These are phyloP conservation scores for Falcunculus frontatus DNA, from an alignment of 2,113 vertebrate species.

Conservation along the genomic window DNA sequence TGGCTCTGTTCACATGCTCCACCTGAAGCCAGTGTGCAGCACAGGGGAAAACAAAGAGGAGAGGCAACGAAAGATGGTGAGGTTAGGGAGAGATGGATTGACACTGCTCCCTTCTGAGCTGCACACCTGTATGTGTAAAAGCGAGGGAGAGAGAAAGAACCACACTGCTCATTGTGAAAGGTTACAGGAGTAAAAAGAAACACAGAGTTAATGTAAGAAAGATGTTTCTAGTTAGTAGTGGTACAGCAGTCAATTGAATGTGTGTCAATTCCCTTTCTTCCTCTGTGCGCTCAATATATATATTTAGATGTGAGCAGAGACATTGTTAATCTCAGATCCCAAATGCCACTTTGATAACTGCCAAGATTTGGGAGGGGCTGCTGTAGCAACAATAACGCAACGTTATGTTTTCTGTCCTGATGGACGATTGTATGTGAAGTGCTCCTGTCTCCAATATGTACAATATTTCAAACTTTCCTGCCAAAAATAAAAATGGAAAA, in stretches of 20 bases:
- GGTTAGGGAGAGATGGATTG: background rate
- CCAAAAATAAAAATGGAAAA: slow-evolving; percentile 54
- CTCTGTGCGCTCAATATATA: background rate
- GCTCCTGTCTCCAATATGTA: slow-evolving; percentile 43
- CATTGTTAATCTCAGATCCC: slow-evolving; percentile 42
- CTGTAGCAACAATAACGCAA: slow-evolving; percentile 27
- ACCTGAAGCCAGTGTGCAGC: background rate
- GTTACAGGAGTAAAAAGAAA: background rate
- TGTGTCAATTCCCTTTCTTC: slow-evolving; percentile 37
- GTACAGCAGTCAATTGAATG: slow-evolving; percentile 24
- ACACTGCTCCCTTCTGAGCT: background rate
- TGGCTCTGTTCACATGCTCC: background rate
- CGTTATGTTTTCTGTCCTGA: slow-evolving; percentile 43
- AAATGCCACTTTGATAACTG: slow-evolving; percentile 41
- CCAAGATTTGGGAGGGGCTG: background rate
- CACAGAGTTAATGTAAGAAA: background rate
- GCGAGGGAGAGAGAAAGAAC: background rate
- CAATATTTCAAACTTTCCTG: slow-evolving; percentile 47
- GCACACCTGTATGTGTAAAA: background rate
- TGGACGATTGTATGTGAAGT: slow-evolving; percentile 39
- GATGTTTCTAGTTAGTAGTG: background rate
- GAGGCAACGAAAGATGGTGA: background rate
- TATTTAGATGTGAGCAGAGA: slow-evolving; percentile 47
- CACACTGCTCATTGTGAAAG: background rate
- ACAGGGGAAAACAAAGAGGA: background rate